These are phyloP conservation scores for Argopecten irradians DNA, from an alignment of 1,140 invertebrate genomes.

Conservation along the genomic window DNA sequence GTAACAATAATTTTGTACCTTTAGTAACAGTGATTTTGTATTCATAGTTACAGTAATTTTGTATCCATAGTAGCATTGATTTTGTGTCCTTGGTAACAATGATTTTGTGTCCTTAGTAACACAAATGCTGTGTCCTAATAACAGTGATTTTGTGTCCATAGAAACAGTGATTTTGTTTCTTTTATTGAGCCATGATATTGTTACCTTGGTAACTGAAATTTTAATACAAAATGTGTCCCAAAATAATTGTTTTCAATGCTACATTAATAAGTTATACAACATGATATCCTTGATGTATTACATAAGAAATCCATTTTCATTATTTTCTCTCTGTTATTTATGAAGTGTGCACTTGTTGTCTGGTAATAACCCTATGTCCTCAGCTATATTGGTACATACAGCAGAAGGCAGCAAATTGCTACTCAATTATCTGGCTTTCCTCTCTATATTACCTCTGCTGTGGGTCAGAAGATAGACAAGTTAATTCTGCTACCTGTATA, in stretches of 20 bases:
- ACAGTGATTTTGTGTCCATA: too few relatives aligned
- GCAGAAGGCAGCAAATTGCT: slow-evolving; percentile 13
- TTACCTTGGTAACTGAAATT: too few relatives aligned
- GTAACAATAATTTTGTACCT: too few relatives aligned
- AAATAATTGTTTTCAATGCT: not conserved
- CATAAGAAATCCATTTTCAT: slow-evolving; percentile 23
- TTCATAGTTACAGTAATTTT: too few relatives aligned
- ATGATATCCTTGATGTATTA: not conserved
- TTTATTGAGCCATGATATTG: too few relatives aligned
- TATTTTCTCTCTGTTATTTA: not conserved
- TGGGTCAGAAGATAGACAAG: slow-evolving; percentile 7
- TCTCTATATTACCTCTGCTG: not conserved
- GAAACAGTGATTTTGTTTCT: too few relatives aligned
- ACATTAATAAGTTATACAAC: not conserved
- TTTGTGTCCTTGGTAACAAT: too few relatives aligned
- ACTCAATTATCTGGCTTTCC: slow-evolving; percentile 15
- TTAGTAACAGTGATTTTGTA: too few relatives aligned
- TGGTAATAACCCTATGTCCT: not conserved
- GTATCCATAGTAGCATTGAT: too few relatives aligned
- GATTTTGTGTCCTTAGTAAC: too few relatives aligned
- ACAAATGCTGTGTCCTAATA: too few relatives aligned
- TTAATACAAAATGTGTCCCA: not conserved
- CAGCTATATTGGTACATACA: not conserved
- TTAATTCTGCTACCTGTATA: not conserved
- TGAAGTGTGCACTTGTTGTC: not conserved